Base-by-base conservation (phyloP, 2,113 vertebrate species). In the Aldabrachelys gigantea region DNA sequence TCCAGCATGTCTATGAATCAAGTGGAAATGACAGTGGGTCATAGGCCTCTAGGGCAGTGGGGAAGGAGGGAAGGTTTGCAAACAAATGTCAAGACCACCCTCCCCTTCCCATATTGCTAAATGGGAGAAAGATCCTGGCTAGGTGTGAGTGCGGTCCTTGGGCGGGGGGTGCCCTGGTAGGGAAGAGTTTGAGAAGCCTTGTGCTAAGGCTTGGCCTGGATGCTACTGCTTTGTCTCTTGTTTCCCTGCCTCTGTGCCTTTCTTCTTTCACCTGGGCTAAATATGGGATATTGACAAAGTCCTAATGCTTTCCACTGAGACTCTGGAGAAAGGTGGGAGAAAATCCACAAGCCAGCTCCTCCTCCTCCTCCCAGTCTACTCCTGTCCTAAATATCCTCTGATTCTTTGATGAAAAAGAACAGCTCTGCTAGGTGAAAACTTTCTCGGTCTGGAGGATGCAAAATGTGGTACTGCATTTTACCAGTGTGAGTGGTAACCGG, bases 391-490 rank as follows among this genome's bases (percentile, higher is more conserved):
- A 17, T 85, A 52, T 16, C 62, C 52, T 6, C 5, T 47, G 19
- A 35, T 56, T n/a, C 38, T 54, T 22, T n/a, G 84, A 85, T 2
- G 53, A 35, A 22, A 16, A 25, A 41, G 12, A 24, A 22, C 29
- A 49, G 53, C 41, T 31, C 57, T 59, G 49, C 16, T 47, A 10
- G 2, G 4, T 25, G 84, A 72, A 10, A 5, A n/a, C 41, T 84
- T 87, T 22, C 57, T 92, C 6, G 5, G 17, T 54, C 49, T 62
- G 81, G 69, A 87, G 82, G 59, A 52, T 47, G 50, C 53, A 56
- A 65, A 31, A 50, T 49, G 59, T 0, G 0, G 2, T 10, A 65
- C 2, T 0, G 1, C 3, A 25, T 50, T 8, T 21, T 24, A 80
- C 25, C 8, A 1, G 25, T 19, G 11, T 69, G 75, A 62, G n/a